These are phyloP conservation scores for Cordilura impudica DNA, from an alignment of 2,888 invertebrate species.

Conservation along the genomic window DNA sequence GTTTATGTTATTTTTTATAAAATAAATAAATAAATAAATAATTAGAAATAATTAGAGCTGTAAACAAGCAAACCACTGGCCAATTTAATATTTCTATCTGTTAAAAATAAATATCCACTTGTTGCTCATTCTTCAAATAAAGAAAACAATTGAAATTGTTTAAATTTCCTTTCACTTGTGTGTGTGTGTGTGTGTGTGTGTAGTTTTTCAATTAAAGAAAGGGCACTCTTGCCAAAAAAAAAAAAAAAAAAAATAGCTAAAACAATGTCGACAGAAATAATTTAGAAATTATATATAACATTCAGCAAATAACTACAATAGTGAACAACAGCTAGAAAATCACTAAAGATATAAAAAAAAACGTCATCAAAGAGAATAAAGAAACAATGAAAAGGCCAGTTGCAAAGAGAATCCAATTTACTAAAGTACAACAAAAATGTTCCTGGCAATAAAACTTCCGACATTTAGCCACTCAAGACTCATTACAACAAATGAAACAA, in stretches of 20 bases:
- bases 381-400: not conserved
- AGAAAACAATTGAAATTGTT: constrained; percentile 11
- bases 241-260: constrained; percentile 13
- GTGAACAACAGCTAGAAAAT: constrained; percentile 64
- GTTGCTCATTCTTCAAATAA: constrained; percentile 22
- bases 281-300: constrained; percentile 42
- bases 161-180: constrained; percentile 17
- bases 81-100: not conserved
- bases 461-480: constrained; percentile 4
- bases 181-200: not conserved
- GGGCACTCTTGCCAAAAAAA: constrained; percentile 48
- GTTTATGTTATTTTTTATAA: too few relatives aligned
- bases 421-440: constrained; percentile 12
- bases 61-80: not conserved
- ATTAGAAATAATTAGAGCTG: too few relatives aligned
- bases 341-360: constrained; percentile 10
- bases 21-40: too few relatives aligned
- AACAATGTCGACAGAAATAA: constrained; percentile 40
- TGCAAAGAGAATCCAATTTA: not conserved
- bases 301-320: constrained; percentile 63
- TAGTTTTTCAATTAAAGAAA: constrained; percentile 27
- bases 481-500: not conserved
- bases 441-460: constrained; percentile 27
- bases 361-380: constrained; percentile 48
- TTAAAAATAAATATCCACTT: constrained; percentile 33